Evolutionary conservation across 2,113 vertebrate species (phyloP).

Genomic region (Prionailurus viverrinus): DNA sequence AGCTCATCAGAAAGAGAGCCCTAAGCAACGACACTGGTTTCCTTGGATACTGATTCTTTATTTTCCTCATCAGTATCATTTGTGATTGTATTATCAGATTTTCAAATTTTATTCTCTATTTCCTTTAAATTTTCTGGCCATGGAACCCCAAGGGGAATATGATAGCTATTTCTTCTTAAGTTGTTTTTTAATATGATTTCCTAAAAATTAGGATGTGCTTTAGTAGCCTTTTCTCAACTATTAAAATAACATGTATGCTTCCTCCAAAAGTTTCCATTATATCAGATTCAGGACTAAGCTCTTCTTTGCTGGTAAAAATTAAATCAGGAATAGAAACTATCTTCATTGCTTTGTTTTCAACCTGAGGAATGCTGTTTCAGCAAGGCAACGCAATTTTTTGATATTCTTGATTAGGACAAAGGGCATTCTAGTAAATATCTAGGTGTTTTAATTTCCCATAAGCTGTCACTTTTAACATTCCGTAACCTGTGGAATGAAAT

Average conservation of each 20-base stretch:
- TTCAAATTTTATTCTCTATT: slow-evolving; percentile 59
- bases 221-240: slow-evolving; percentile 10
- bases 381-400: not conserved
- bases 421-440: not conserved
- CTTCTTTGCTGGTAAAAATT: not conserved
- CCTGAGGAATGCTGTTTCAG: not conserved
- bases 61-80: slow-evolving; percentile 77
- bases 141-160: not conserved
- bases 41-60: slow-evolving; percentile 73
- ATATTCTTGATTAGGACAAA: not conserved
- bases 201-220: not conserved
- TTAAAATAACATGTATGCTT: slow-evolving; percentile 12
- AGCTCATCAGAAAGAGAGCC: slow-evolving; percentile 72
- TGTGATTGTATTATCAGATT: slow-evolving; percentile 78
- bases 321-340: not conserved
- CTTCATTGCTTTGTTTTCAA: slow-evolving; percentile 19
- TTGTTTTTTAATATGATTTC: slow-evolving; percentile 53
- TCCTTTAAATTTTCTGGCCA: slow-evolving; percentile 50
- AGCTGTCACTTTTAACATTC: not conserved
- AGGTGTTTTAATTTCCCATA: not conserved
- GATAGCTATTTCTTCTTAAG: slow-evolving; percentile 43
- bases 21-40: slow-evolving; percentile 66
- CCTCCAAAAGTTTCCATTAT: slow-evolving; percentile 48
- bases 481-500: not conserved
- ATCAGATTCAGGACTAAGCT: slow-evolving; percentile 47